Evolutionary conservation across 2,113 vertebrate genomes (phyloP).

Genomic region (Lophius piscatorius): DNA sequence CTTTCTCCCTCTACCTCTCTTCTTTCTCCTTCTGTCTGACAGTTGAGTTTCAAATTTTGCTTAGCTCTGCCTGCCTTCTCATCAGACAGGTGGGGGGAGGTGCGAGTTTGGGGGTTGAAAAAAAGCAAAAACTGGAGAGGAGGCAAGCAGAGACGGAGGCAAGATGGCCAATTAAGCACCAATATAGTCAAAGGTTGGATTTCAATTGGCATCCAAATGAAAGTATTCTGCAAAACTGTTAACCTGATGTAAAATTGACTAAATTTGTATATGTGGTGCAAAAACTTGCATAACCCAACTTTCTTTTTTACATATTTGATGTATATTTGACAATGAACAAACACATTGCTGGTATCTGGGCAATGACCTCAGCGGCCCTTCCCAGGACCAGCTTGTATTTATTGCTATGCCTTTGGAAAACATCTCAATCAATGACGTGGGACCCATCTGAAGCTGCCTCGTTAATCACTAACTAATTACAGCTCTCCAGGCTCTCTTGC

Average conservation of each 20-base stretch:
- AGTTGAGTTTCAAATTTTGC: conserved; percentile 50
- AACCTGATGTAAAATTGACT: too few relatives aligned
- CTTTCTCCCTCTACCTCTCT: conserved; percentile 13
- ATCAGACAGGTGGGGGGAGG: conserved; percentile 15
- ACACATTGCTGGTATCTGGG: conserved; percentile 15
- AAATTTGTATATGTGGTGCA: too few relatives aligned
- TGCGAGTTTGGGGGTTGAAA: not conserved
- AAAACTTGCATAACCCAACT: too few relatives aligned
- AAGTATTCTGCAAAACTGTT: too few relatives aligned
- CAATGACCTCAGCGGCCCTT: conserved; percentile 48
- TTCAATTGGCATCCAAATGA: too few relatives aligned
- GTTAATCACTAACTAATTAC: conserved; percentile 83
- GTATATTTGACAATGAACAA: conserved; percentile 21
- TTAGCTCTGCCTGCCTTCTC: conserved; percentile 28
- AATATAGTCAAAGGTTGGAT: too few relatives aligned
- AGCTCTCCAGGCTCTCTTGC: conserved; percentile 42
- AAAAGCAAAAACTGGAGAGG: not conserved
- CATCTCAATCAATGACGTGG: conserved; percentile 76
- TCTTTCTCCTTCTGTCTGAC: conserved; percentile 36
- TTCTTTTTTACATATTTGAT: too few relatives aligned
- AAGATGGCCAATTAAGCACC: not conserved
- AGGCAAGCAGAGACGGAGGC: not conserved
- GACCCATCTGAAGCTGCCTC: conserved; percentile 69
- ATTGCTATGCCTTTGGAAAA: conserved; percentile 57
- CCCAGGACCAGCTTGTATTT: conserved; percentile 52